phyloP scores from a whole-genome alignment of 2,797 vertebrate species.

The Buceros bicornis region DNA sequence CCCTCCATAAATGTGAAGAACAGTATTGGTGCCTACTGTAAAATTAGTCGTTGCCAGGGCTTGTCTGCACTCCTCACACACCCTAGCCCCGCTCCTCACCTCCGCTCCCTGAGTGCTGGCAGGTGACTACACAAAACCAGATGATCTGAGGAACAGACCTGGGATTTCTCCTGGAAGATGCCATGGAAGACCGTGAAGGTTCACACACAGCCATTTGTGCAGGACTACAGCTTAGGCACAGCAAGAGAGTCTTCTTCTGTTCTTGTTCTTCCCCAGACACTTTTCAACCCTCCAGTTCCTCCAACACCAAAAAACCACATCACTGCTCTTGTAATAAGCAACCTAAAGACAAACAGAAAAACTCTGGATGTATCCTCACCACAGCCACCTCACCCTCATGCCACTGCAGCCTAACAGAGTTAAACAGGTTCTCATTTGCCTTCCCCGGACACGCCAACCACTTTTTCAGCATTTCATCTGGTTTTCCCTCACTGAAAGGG shows the following conservation, averaged over 20 bases:
- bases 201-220: fast-evolving
- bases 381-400: not conserved
- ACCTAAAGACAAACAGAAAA: not conserved
- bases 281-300: not conserved
- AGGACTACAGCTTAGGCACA: not conserved
- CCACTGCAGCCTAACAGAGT: not conserved
- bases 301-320: not conserved
- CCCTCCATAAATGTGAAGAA: not conserved
- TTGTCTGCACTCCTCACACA: not conserved
- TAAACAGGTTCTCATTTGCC: not conserved
- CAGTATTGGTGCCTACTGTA: too few relatives aligned
- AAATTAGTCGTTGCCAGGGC: not conserved
- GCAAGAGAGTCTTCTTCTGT: not conserved
- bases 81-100: not conserved
- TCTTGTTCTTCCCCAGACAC: not conserved
- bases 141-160: not conserved
- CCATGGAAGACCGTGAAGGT: not conserved
- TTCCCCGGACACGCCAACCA: not conserved
- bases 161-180: not conserved
- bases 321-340: not conserved
- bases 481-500: not conserved
- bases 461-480: not conserved
- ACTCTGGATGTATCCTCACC: fast-evolving
- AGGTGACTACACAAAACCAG: not conserved
- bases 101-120: not conserved